A percentile compares a stretch with the other conserved stretches of the same genome.
These are phyloP conservation scores for Chymomyza amoena DNA, from an alignment of 2,888 invertebrate genomes.

Conservation along the genomic window DNA sequence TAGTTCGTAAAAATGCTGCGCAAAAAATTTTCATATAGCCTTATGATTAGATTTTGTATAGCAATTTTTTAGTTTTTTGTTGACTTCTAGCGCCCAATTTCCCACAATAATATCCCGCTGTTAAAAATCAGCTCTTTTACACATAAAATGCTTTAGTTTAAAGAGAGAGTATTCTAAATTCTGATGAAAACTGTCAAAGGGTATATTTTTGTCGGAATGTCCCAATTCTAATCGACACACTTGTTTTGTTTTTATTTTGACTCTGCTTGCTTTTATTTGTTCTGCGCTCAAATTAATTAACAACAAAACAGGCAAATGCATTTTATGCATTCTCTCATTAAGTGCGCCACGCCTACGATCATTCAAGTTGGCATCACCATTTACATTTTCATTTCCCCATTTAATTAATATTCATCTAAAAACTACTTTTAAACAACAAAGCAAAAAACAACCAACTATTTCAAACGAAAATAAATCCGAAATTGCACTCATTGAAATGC, in stretches of 20 bases:
- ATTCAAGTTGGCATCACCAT: not conserved
- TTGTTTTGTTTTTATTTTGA: not conserved
- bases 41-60: too few relatives aligned
- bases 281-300: slow-evolving; percentile 61
- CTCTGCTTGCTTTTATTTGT: not conserved
- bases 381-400: slow-evolving; percentile 29
- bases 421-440: slow-evolving; percentile 8
- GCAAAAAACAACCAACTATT: not conserved
- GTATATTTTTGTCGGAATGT: not conserved
- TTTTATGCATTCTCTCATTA: slow-evolving; percentile 15
- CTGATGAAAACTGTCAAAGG: too few relatives aligned
- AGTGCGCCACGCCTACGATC: slow-evolving; percentile 27
- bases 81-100: too few relatives aligned
- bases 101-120: too few relatives aligned
- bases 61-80: too few relatives aligned
- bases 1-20: too few relatives aligned
- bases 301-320: slow-evolving; percentile 35
- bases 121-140: too few relatives aligned
- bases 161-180: too few relatives aligned
- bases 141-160: too few relatives aligned
- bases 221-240: not conserved
- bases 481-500: not conserved
- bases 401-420: slow-evolving; percentile 65
- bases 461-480: not conserved
- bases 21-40: too few relatives aligned